phyloP scores from a whole-genome alignment of 1,140 invertebrate genomes.

The Monomorium pharaonis region DNA sequence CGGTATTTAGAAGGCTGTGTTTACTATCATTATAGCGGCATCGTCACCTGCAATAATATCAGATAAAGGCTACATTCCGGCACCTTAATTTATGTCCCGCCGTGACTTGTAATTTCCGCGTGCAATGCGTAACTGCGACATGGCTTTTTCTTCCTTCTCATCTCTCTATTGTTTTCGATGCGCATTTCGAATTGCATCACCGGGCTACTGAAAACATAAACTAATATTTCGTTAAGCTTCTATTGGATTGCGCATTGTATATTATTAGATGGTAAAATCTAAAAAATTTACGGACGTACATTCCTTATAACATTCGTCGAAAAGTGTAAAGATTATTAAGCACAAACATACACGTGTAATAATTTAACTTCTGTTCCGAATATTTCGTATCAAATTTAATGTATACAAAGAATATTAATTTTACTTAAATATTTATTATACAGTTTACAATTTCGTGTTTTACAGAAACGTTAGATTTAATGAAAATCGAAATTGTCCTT shows the following conservation, averaged over 20 bases:
- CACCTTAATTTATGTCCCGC: constrained; percentile 33
- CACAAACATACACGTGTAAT: not conserved
- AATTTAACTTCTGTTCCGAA: not conserved
- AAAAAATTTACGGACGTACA: not conserved
- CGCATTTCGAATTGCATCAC: not conserved
- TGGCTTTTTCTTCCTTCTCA: not conserved
- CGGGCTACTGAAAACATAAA: not conserved
- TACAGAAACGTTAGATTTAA: not conserved
- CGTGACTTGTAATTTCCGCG: constrained; percentile 28
- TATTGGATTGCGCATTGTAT: not conserved
- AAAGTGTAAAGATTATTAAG: not conserved
- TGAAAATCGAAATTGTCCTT: not conserved
- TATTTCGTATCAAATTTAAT: not conserved
- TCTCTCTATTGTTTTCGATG: not conserved
- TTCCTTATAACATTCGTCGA: not conserved
- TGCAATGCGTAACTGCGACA: constrained; percentile 17
- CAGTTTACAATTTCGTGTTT: not conserved
- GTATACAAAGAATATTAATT: not conserved
- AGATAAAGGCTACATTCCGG: not conserved
- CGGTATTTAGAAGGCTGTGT: not conserved
- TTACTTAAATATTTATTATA: not conserved
- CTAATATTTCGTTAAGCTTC: not conserved
- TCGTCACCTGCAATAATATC: constrained; percentile 22
- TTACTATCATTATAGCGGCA: not conserved
- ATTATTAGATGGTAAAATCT: not conserved